A percentile compares a stretch with the other conserved stretches of the same genome.
phyloP scores from a whole-genome alignment of 2,113 vertebrate species.

The Phrynocephalus versicolor region DNA sequence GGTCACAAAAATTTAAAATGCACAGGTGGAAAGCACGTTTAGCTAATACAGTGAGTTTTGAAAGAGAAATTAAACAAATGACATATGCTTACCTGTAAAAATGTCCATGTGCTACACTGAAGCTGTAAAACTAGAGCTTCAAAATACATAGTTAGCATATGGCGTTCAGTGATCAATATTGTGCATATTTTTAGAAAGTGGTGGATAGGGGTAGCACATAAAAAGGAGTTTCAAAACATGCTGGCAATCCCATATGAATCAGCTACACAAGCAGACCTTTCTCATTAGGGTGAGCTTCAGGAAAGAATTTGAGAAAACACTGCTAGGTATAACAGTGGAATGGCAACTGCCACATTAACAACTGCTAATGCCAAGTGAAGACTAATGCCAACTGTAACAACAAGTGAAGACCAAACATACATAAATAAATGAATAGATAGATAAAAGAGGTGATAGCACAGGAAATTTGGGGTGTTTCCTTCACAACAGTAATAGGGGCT shows the following conservation, averaged over 20 bases:
- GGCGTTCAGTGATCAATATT: neutral
- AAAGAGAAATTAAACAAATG: slow-evolving; percentile 12
- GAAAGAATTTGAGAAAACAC: neutral
- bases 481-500: no score
- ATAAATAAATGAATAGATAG: neutral
- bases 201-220: neutral
- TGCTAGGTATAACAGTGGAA: neutral
- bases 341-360: neutral
- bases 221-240: neutral
- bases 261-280: neutral
- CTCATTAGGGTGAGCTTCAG: neutral
- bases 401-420: neutral
- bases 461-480: neutral
- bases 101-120: neutral
- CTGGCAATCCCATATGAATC: neutral
- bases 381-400: neutral
- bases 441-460: no score
- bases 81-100: slow-evolving; percentile 3
- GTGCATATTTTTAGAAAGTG: slow-evolving; percentile 1
- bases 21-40: slow-evolving; percentile 4
- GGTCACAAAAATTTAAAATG: slow-evolving; percentile 22
- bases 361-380: no score
- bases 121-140: neutral
- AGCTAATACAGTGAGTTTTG: neutral
- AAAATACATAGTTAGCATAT: slow-evolving; percentile 12